phyloP scores from a whole-genome alignment of 2,888 invertebrate genomes.

The Hofmannophila pseudospretella region DNA sequence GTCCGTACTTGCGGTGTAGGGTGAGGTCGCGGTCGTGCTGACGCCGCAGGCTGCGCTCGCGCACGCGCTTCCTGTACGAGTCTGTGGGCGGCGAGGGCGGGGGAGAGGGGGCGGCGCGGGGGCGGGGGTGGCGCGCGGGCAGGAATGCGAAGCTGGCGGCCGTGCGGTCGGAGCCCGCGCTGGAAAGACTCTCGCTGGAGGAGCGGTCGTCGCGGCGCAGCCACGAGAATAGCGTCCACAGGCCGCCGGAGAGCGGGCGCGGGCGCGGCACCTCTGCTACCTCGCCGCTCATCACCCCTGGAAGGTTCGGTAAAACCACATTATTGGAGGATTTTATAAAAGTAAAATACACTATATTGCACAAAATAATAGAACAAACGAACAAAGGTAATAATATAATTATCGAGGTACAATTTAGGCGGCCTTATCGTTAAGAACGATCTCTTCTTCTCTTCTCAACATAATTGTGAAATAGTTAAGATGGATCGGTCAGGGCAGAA shows the following conservation, averaged over 20 bases:
- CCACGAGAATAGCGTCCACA: constrained; percentile 84
- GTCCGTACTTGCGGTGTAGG: constrained; percentile 81
- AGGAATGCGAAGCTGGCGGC: constrained; percentile 85
- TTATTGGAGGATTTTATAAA: no score
- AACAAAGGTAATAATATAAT: no score
- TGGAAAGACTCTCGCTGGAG: constrained; percentile 77
- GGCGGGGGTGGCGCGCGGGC: constrained; percentile 71
- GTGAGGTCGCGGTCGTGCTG: constrained; percentile 80
- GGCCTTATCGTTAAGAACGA: no score
- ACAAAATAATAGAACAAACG: no score
- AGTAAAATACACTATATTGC: no score
- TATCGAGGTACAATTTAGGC: no score
- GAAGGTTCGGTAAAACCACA: no score
- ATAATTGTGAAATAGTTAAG: no score
- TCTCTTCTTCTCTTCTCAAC: no score
- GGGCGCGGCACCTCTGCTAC: constrained; percentile 47
- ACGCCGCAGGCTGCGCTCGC: constrained; percentile 77
- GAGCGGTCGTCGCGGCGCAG: constrained; percentile 78
- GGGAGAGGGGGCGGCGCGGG: constrained; percentile 51
- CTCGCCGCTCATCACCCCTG: constrained; percentile 62
- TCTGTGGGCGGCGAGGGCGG: constrained; percentile 79
- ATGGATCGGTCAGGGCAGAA: no score
- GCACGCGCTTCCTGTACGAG: constrained; percentile 79
- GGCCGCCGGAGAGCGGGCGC: constrained; percentile 66
- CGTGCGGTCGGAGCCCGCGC: constrained; percentile 84